Evolutionary conservation across 2,113 vertebrate species (phyloP), one percentile per base, ranked within the genome.

Genomic region (Herpetotheres cachinnans): DNA sequence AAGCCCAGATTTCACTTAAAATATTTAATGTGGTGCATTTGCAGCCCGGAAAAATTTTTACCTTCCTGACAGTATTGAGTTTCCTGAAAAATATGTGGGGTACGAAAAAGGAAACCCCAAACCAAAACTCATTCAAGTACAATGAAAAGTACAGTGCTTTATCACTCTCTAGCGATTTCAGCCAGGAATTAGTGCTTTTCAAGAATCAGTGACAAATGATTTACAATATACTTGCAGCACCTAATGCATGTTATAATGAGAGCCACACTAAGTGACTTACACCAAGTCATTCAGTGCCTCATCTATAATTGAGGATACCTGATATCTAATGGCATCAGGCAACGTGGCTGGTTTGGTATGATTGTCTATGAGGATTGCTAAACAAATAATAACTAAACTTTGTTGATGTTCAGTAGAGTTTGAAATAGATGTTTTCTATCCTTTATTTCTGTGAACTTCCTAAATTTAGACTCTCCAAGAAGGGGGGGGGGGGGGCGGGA

Each of bases 11-110:
- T 95, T 95, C 44, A 77, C 38, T 69, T 82, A 66, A 69, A 93
- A 83, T 95, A 85, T 91, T 94, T 97, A 38, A 89, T 85, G 54
- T 73, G 24, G 12, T 72, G 8, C 36, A 34, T 92, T 95, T 95
- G 30, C 52, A 73, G 44, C 52, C 36, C 4, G 2, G 14, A 88
- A 44, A 94, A 89, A 93, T 65, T 76, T 72, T 49, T 94, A 46
- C 32, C 40, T 77, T 44, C 26, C 54, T 62, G 73, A 73, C 32
- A 76, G 54, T 38, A 26, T 34, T 55, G 52, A 66, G 34, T 72
- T 76, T 71, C 38, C 52, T 71, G 83, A 76, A 85, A 94, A 82
- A 84, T 55, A n/a, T 46, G 11, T 66, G 27, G 22, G 22, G 3
- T 25, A 50, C 74, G 30, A 59, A 81, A 78, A 83, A 86, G 52